These are phyloP conservation scores for Sylvilagus floridanus DNA, from an alignment of 2,797 vertebrate genomes.

Conservation along the genomic window DNA sequence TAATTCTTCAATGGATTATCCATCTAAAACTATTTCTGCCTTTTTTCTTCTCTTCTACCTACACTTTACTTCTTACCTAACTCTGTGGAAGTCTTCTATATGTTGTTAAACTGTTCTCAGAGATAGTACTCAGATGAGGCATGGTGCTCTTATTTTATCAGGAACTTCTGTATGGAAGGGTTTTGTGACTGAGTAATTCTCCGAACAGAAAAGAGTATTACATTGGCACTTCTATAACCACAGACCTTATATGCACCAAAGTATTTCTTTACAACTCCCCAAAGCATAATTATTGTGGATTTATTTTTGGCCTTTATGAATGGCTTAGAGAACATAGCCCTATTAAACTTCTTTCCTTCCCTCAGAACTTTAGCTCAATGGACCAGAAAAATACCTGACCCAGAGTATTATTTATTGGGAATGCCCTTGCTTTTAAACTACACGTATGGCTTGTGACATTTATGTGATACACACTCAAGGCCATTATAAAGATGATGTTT, in stretches of 20 bases:
- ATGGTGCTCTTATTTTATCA: constrained; percentile 10
- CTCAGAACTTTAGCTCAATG: constrained; percentile 73
- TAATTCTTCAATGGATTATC: not conserved
- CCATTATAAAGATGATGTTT: constrained; percentile 68
- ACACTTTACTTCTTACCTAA: not conserved
- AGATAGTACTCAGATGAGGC: not conserved
- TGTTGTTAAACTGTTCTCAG: not conserved
- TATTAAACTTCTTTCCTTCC: constrained; percentile 73
- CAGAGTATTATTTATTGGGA: constrained; percentile 57
- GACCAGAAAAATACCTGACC: constrained; percentile 77
- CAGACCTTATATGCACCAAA: constrained; percentile 46
- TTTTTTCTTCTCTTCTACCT: not conserved
- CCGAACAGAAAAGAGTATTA: constrained; percentile 74
- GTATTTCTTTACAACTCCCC: constrained; percentile 73
- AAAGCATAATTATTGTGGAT: constrained; percentile 75
- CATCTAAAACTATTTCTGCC: not conserved
- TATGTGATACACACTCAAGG: constrained; percentile 41
- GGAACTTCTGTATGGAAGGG: constrained; percentile 52
- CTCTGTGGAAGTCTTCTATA: not conserved
- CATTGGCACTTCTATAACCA: constrained; percentile 65
- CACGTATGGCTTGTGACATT: constrained; percentile 41
- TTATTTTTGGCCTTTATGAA: constrained; percentile 83
- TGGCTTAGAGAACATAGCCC: constrained; percentile 76
- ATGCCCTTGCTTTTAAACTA: constrained; percentile 32
- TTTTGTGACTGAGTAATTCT: constrained; percentile 58